Percentiles rank a stretch among this genome's conserved stretches.
These are phyloP conservation scores for Drosophila longiperda DNA, from an alignment of 2,888 invertebrate genomes.

Conservation along the genomic window DNA sequence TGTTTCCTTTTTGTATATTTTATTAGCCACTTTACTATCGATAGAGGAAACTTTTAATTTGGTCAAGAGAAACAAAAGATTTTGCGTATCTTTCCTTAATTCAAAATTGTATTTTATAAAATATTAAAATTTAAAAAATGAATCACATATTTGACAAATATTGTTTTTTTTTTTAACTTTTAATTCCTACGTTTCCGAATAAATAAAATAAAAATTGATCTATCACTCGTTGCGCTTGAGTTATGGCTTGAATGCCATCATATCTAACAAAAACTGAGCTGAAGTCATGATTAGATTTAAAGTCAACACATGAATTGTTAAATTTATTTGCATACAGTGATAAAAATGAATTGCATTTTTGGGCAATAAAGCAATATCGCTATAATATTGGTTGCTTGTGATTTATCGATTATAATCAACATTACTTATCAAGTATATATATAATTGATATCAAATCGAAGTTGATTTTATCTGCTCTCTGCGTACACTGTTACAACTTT, in stretches of 20 bases:
- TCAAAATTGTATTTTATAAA: conserved; percentile 2
- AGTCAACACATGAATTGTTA: not conserved
- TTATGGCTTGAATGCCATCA: conserved; percentile 40
- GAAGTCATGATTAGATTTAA: conserved; percentile 15
- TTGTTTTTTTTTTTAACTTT: not conserved
- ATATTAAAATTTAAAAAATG: conserved; percentile 17
- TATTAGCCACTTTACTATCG: conserved; percentile 33
- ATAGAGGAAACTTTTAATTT: conserved; percentile 11
- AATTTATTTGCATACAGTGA: conserved; percentile 1
- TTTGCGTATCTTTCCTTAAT: not conserved
- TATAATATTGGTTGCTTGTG: not conserved
- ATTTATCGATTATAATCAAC: not conserved
- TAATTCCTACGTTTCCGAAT: conserved; percentile 20
- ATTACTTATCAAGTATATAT: not conserved
- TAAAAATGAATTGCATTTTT: not conserved
- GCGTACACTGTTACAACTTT: not conserved
- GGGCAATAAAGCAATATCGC: not conserved
- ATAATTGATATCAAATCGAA: not conserved
- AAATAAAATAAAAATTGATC: conserved; percentile 13
- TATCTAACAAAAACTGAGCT: not conserved
- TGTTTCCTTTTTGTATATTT: conserved; percentile 28
- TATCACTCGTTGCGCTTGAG: conserved; percentile 29
- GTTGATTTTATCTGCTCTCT: not conserved
- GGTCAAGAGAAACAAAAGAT: conserved; percentile 8
- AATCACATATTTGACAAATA: conserved; percentile 33